These are phyloP conservation scores for Sebastes schlegelii DNA, from an alignment of 2,113 vertebrate genomes.

Conservation along the genomic window DNA sequence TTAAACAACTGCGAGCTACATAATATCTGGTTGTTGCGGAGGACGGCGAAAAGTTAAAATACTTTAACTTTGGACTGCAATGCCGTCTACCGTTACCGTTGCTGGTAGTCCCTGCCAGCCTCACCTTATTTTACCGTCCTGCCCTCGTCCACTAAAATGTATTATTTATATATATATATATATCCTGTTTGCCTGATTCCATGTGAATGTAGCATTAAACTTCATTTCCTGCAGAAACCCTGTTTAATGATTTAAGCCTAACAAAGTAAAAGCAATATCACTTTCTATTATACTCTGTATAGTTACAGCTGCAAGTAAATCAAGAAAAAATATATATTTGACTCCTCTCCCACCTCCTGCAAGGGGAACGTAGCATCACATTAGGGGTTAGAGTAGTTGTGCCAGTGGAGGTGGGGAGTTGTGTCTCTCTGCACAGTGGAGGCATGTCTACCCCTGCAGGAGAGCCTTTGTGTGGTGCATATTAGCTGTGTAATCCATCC, in stretches of 20 bases:
- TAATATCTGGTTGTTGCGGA: too few species aligned
- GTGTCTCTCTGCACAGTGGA: slow-evolving; percentile 24
- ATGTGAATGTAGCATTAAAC: background rate
- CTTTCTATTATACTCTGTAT: background rate
- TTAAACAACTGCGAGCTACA: too few species aligned
- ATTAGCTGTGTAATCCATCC: slow-evolving; percentile 56
- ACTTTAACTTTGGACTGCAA: too few species aligned
- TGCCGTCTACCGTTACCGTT: too few species aligned
- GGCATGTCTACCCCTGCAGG: slow-evolving; percentile 46
- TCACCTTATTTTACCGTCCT: too few species aligned
- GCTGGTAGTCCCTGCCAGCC: too few species aligned
- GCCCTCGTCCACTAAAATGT: too few species aligned
- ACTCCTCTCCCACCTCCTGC: background rate
- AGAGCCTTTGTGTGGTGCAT: slow-evolving; percentile 32
- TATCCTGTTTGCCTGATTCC: too few species aligned
- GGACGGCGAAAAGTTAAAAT: too few species aligned
- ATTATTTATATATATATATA: too few species aligned
- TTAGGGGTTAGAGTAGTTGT: slow-evolving; percentile 27
- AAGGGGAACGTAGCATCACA: slow-evolving; percentile 5
- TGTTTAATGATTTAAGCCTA: background rate
- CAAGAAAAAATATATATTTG: background rate
- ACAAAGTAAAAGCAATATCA: background rate
- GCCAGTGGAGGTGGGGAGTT: slow-evolving; percentile 29
- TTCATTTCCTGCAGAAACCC: background rate
- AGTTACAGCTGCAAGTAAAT: background rate